Conservation (phyloP, 2,113 vertebrate genomes). For the Bostrychus sinensis region DNA sequence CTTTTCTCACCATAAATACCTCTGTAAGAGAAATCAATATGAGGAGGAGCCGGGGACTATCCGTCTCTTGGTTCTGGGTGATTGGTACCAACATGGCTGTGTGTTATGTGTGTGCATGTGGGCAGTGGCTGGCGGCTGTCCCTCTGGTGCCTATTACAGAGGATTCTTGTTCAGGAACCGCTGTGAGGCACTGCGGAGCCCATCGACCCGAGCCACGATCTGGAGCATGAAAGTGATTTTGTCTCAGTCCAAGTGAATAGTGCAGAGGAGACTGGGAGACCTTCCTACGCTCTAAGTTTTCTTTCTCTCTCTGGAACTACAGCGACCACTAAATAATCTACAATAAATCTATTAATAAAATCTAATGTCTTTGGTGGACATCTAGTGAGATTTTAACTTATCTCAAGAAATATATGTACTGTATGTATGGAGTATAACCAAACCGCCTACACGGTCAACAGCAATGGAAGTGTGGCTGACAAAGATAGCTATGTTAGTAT, state of each 20-base stretch:
- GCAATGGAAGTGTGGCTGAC: too few relatives aligned
- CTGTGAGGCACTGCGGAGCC: slow-evolving; percentile 31
- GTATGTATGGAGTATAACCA: too few relatives aligned
- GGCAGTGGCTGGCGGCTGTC: slow-evolving; percentile 11
- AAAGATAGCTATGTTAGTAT: too few relatives aligned
- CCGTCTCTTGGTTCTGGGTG: slow-evolving; percentile 18
- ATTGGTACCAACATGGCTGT: slow-evolving; percentile 15
- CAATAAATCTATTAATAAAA: too few relatives aligned
- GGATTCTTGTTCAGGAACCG: slow-evolving; percentile 25
- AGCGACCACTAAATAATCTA: too few relatives aligned
- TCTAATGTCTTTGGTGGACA: too few relatives aligned
- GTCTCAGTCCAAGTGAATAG: background rate
- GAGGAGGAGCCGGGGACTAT: slow-evolving; percentile 30
- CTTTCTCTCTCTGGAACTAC: too few relatives aligned
- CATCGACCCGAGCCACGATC: slow-evolving; percentile 30
- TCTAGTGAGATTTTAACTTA: too few relatives aligned
- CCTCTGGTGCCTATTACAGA: slow-evolving; percentile 42
- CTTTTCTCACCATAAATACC: slow-evolving; percentile 37
- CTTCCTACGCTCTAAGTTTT: background rate
- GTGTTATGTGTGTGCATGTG: slow-evolving; percentile 15
- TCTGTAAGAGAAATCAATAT: slow-evolving; percentile 41
- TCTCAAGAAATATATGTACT: too few relatives aligned
- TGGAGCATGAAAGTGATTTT: slow-evolving; percentile 21
- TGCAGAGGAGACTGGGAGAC: background rate
- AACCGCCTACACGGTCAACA: too few relatives aligned